phyloP scores from a whole-genome alignment of 53 echinoderm and acorn worm genomes.

The Mesocentrotus franciscanus region DNA sequence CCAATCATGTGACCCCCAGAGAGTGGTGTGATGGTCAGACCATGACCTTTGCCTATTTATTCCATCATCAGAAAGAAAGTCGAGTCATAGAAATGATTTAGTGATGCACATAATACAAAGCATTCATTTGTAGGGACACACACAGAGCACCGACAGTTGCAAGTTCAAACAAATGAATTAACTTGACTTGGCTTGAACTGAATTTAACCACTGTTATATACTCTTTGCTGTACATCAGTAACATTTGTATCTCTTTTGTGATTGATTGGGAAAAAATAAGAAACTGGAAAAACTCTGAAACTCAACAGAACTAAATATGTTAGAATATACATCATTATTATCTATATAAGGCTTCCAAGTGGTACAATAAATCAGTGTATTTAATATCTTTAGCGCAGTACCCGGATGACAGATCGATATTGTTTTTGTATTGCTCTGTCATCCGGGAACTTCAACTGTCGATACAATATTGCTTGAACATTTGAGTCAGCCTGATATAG shows the following conservation, averaged over 20 bases:
- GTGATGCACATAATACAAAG: background rate
- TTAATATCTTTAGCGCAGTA: too few species aligned
- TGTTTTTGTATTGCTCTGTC: too few species aligned
- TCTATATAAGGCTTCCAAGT: too few species aligned
- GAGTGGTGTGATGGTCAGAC: constrained; percentile 91
- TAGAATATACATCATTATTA: background rate
- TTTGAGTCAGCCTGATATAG: too few species aligned
- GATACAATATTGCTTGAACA: too few species aligned
- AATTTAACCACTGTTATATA: too few species aligned
- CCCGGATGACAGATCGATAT: too few species aligned
- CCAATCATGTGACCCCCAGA: constrained; percentile 99
- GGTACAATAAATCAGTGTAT: too few species aligned
- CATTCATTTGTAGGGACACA: background rate
- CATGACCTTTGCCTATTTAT: constrained; percentile 91
- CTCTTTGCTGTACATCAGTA: too few species aligned
- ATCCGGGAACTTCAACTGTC: too few species aligned
- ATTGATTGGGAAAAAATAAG: background rate
- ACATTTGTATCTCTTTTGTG: background rate
- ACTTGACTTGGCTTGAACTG: background rate
- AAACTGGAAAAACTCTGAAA: background rate
- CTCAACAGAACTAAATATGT: background rate
- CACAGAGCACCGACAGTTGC: background rate
- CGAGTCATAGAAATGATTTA: background rate
- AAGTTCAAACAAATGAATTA: too few species aligned
- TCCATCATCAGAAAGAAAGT: background rate